Evolutionary conservation across 2,113 vertebrate genomes (phyloP), one percentile per base, ranked within the genome.

Genomic region (Cephalopterus ornatus): DNA sequence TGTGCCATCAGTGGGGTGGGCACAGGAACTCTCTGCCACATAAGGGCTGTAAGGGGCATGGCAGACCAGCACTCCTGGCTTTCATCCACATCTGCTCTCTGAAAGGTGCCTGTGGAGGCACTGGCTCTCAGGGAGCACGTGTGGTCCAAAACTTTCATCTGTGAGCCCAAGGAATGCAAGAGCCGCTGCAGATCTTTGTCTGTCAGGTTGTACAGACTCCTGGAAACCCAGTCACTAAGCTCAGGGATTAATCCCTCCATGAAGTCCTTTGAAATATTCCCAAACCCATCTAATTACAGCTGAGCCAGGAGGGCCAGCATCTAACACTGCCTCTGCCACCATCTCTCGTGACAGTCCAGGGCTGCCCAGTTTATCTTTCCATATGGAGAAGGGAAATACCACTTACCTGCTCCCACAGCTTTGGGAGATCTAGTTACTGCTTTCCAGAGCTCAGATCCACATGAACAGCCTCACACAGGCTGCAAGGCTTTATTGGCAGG

Each of bases 331-430:
- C 37, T 66, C 63, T 77, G 72, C 24, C 84, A 61, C 58, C 4
- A 4, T 39, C 58, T 91, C 56, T 52, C 1, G 2, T 4, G 5
- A 50, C 66, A 56, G 76, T 12, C 44, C 17, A 7, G 35, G n/a
- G 39, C 79, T 92, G 58, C 72, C 93, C 61, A 7, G 20, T 33
- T 53, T 21, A 7, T 41, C 56, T 58, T 59, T 53, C 16, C 7
- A 1, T 17, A 52, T 0, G 33, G 59, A 93, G 62, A 81, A 90
- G 37, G 19, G 59, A 70, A 83, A 86, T 59, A 55, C 42, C 86
- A 92, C 88, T 92, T 81, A 96, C 85, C 94, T 91, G 85, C 52
- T 95, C 56, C 3, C 2, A 85, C 52, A 92, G 90, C 62, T 68
- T 32, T 77, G 42, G 52, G 55, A 88, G 42, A 80, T 79, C 39